Evolutionary conservation across 2,888 invertebrate genomes (phyloP).

Genomic region (Lycocerus yunnanus): DNA sequence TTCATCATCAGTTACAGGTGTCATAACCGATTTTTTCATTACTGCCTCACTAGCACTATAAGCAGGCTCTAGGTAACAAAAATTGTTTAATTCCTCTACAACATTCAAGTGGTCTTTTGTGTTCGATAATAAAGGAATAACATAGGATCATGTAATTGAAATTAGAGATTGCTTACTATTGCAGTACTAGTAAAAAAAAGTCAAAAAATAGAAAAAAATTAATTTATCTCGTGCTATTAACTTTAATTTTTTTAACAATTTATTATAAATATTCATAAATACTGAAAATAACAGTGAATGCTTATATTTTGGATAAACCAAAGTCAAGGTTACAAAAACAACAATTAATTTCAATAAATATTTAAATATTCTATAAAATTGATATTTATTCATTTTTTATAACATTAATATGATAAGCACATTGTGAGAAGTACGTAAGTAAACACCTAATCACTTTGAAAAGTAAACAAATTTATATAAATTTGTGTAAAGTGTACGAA

Average conservation of each 20-base stretch:
- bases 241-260: background rate
- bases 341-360: background rate
- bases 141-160: too few species aligned
- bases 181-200: too few species aligned
- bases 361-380: background rate
- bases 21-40: too few species aligned
- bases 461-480: background rate
- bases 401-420: background rate
- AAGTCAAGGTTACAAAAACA: background rate
- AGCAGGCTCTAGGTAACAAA: too few species aligned
- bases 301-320: background rate
- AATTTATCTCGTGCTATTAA: background rate
- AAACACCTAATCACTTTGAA: background rate
- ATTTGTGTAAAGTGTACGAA: background rate
- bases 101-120: too few species aligned
- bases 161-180: too few species aligned
- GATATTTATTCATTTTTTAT: background rate
- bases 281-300: too few species aligned
- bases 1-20: too few species aligned
- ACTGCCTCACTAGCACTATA: too few species aligned
- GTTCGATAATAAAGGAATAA: too few species aligned
- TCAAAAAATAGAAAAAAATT: too few species aligned
- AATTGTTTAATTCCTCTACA: too few species aligned
- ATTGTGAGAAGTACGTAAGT: background rate
- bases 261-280: background rate